Evolutionary conservation across 2,888 invertebrate species (phyloP).

Genomic region (Tinea trinotella): DNA sequence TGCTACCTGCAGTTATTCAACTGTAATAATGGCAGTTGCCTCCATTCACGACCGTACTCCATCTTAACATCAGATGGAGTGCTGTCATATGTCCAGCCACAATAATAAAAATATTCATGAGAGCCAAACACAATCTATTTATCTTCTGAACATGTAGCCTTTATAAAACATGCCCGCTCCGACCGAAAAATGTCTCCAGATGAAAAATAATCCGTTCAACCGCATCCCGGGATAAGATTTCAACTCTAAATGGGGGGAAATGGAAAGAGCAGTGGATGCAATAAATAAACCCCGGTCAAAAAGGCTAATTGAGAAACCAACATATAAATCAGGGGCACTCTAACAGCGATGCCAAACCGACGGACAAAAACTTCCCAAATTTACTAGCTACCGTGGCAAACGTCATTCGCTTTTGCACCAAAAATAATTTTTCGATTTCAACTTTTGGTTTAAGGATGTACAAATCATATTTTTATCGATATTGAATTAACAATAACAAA

Average conservation of each 20-base stretch:
- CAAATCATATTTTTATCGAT: background rate
- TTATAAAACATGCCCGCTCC: background rate
- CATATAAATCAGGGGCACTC: slow-evolving; percentile 60
- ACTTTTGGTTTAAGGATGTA: background rate
- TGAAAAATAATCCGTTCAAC: background rate
- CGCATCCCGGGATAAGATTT: slow-evolving; percentile 7
- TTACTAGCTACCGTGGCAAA: slow-evolving; percentile 11
- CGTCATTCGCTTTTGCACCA: slow-evolving; percentile 14
- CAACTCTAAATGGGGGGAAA: slow-evolving; percentile 35
- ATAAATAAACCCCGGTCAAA: slow-evolving; percentile 57
- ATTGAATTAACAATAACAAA: too few species aligned
- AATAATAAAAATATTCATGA: too few species aligned
- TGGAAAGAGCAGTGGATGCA: slow-evolving; percentile 39
- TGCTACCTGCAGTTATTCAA: too few species aligned
- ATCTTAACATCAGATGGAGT: too few species aligned
- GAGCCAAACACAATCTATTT: too few species aligned
- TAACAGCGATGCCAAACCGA: slow-evolving; percentile 36
- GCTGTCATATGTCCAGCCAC: too few species aligned
- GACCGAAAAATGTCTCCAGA: background rate
- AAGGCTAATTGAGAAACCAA: slow-evolving; percentile 62
- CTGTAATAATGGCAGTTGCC: too few species aligned
- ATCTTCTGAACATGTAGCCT: too few species aligned
- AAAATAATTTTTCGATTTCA: slow-evolving; percentile 15
- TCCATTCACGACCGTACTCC: too few species aligned
- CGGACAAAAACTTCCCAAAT: slow-evolving; percentile 33